These are phyloP conservation scores for Microtus richardsoni DNA, from an alignment of 2,113 vertebrate species.

Conservation along the genomic window DNA sequence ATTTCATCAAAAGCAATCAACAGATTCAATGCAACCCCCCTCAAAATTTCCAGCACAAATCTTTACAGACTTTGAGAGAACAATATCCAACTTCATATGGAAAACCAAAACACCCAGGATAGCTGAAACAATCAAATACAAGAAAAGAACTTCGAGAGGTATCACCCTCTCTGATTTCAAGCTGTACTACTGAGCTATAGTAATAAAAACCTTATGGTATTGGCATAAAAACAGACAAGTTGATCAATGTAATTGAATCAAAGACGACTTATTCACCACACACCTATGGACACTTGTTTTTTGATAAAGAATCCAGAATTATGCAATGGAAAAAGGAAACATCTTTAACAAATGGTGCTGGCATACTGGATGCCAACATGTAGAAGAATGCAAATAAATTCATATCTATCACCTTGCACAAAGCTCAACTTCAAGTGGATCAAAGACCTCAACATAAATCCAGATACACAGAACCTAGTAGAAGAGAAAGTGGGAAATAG, in stretches of 20 bases:
- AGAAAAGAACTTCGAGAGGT: neutral
- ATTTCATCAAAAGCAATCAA: too few species aligned
- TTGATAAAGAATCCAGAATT: neutral
- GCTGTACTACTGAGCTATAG: neutral
- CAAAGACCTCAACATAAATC: neutral
- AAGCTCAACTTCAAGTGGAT: neutral
- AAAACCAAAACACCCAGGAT: neutral
- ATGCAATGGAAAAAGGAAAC: neutral
- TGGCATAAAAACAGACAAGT: neutral
- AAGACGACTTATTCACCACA: neutral
- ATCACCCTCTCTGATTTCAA: neutral
- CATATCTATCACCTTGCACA: neutral
- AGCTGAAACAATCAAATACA: neutral
- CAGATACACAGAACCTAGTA: too few species aligned
- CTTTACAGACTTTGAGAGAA: neutral
- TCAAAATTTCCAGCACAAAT: neutral
- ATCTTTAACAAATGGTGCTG: neutral
- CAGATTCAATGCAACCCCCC: too few species aligned
- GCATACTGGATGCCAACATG: neutral
- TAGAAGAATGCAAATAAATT: neutral
- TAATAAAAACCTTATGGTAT: neutral
- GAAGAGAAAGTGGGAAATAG: neutral
- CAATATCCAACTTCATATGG: neutral
- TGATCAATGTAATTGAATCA: neutral
- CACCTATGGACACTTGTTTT: neutral